phyloP scores from a whole-genome alignment of 2,797 vertebrate species.

The Enteromius afrohamiltoni region DNA sequence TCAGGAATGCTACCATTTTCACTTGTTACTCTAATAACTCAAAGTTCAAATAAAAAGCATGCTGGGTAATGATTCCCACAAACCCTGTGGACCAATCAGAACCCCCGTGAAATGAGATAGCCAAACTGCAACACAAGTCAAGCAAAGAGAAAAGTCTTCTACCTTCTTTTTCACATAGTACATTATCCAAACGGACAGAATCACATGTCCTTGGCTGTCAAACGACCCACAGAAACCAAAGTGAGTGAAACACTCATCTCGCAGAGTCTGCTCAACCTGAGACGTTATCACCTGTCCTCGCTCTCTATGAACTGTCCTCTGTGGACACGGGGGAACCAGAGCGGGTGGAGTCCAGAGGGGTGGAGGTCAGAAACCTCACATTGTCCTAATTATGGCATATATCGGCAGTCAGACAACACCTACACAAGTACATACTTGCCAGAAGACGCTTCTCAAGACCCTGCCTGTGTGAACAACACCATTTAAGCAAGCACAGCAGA shows the following conservation, averaged over 20 bases:
- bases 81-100: slow-evolving; percentile 35
- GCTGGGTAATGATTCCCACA: slow-evolving; percentile 17
- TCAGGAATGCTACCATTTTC: background rate
- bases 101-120: background rate
- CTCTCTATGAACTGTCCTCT: slow-evolving; percentile 34
- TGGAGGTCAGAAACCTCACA: slow-evolving; percentile 74
- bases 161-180: slow-evolving; percentile 81
- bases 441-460: slow-evolving; percentile 74
- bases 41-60: slow-evolving; percentile 29
- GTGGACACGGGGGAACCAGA: slow-evolving; percentile 60
- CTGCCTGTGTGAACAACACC: slow-evolving; percentile 73
- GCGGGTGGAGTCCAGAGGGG: slow-evolving; percentile 63
- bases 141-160: slow-evolving; percentile 55
- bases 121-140: slow-evolving; percentile 35
- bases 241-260: slow-evolving; percentile 24
- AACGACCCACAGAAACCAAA: slow-evolving; percentile 5
- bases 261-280: slow-evolving; percentile 29
- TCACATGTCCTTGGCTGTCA: slow-evolving; percentile 35
- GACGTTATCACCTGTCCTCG: slow-evolving; percentile 6
- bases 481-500: slow-evolving; percentile 60
- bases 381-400: slow-evolving; percentile 82
- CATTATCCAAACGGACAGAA: slow-evolving; percentile 65
- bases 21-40: background rate
- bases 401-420: slow-evolving; percentile 78
- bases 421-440: slow-evolving; percentile 78